These are phyloP conservation scores for Salvelinus sp. DNA, from an alignment of 2,113 vertebrate species.

Conservation along the genomic window DNA sequence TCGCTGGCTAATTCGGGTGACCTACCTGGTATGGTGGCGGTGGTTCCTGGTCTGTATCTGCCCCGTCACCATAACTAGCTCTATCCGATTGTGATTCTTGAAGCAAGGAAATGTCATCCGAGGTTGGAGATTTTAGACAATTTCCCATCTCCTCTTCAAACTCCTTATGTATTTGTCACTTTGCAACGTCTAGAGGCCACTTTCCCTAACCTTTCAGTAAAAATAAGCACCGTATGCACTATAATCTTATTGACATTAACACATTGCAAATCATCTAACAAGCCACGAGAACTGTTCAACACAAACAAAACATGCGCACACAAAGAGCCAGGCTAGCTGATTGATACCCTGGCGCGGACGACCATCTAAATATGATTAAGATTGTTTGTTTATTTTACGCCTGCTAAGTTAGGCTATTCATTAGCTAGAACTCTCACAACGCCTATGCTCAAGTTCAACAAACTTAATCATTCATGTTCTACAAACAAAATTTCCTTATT, in stretches of 20 bases:
- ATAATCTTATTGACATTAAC: slow-evolving; percentile 30
- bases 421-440: too few relatives aligned
- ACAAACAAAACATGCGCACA: slow-evolving; percentile 74
- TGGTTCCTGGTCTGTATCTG: slow-evolving; percentile 90
- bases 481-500: background rate
- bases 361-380: slow-evolving; percentile 7
- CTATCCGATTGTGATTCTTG: slow-evolving; percentile 95
- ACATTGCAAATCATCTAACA: slow-evolving; percentile 52
- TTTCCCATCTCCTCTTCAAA: slow-evolving; percentile 86
- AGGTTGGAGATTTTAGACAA: slow-evolving; percentile 94
- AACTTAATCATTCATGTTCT: background rate
- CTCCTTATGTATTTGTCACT: slow-evolving; percentile 28
- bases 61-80: slow-evolving; percentile 90
- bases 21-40: slow-evolving; percentile 95
- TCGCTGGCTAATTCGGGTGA: background rate
- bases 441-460: background rate
- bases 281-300: slow-evolving; percentile 64
- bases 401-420: background rate
- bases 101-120: slow-evolving; percentile 95
- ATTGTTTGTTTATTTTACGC: too few relatives aligned
- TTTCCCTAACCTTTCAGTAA: slow-evolving; percentile 13
- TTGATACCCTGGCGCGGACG: slow-evolving; percentile 21
- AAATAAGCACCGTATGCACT: slow-evolving; percentile 3
- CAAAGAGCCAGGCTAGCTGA: slow-evolving; percentile 61
- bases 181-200: slow-evolving; percentile 21